These are phyloP conservation scores for Cheilosia urbana DNA, from an alignment of 2,888 invertebrate species.

Conservation along the genomic window DNA sequence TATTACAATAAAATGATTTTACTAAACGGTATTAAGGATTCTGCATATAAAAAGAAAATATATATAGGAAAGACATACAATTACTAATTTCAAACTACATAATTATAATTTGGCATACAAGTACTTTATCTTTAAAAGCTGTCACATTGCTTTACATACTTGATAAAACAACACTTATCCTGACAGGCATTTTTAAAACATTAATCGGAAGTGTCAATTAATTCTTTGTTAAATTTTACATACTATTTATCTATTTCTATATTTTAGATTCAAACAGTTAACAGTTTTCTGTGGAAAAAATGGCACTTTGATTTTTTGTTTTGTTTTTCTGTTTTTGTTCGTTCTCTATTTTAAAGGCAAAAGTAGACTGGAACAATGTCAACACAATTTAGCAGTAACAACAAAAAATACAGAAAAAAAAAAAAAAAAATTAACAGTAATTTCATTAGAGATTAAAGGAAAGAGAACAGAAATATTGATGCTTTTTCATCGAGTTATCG, in stretches of 20 bases:
- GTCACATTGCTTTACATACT: slow-evolving; percentile 17
- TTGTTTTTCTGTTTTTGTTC: background rate
- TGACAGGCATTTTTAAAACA: background rate
- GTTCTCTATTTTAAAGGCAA: slow-evolving; percentile 1
- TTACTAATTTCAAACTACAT: slow-evolving; percentile 30
- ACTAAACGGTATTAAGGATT: slow-evolving; percentile 48
- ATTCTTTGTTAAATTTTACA: background rate
- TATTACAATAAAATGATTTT: slow-evolving; percentile 44
- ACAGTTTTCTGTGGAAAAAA: slow-evolving; percentile 14
- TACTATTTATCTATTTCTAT: background rate
- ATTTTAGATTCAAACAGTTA: background rate
- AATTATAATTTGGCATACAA: slow-evolving; percentile 1
- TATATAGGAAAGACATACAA: slow-evolving; percentile 35
- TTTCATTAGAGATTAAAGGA: slow-evolving; percentile 59
- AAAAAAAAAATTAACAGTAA: slow-evolving; percentile 43
- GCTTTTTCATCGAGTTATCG: slow-evolving; percentile 7
- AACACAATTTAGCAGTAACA: slow-evolving; percentile 30
- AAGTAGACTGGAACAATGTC: background rate
- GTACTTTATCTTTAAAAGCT: background rate
- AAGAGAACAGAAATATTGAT: slow-evolving; percentile 31
- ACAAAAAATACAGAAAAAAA: slow-evolving; percentile 34
- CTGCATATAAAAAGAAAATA: slow-evolving; percentile 15
- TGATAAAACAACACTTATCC: background rate
- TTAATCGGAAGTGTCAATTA: background rate
- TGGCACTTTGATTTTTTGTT: slow-evolving; percentile 33